Base-by-base conservation (phyloP, 2,113 vertebrate species). In the Todiramphus saurophagus region DNA sequence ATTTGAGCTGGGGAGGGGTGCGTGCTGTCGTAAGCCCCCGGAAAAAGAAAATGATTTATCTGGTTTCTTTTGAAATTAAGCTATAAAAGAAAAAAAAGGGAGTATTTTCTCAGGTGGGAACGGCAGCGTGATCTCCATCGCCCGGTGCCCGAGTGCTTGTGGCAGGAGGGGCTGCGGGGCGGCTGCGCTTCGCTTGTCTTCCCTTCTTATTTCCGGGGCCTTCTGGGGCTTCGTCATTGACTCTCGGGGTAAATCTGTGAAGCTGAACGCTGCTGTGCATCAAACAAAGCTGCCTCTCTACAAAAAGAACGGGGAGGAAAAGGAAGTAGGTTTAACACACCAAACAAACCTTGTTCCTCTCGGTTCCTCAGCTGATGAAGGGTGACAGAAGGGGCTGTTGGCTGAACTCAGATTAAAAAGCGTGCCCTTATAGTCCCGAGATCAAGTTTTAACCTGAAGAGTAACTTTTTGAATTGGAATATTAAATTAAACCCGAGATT, bases 141-240 rank as follows among this genome's bases (percentile, higher is more conserved):
- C 19, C 14, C 14, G 19, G 58, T n/a, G 50, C 2, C 55, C 70
- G 16, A 23, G 30, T 2, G 46, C 53, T 28, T 2, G 16, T 30
- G 85, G 85, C 30, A 11, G 11, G 46, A 5, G 13, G 4, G 39
- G 7, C n/a, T 16, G 21, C n/a, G 33, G 86, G 46, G 3, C 43
- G 33, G 3, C 0, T 15, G 11, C 3, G 1, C 60, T 37, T 50
- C 13, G 55, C 48, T 18, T 41, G 5, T 50, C 46, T 30, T 14
- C 23, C 30, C 13, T 4, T 37, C 62, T 56, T 15, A 11, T 63
- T 89, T n/a, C 69, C 5, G 4, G 3, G 11, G 16, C 0, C 1
- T 31, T 53, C 37, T 17, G 16, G 16, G 82, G 51, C 51, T 64
- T 53, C 14, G 24, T 69, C n/a, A 15, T 50, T 27, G 25, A 1